Evolutionary conservation across 2,888 invertebrate species (phyloP).

Genomic region (Lepidochitona cinerea): DNA sequence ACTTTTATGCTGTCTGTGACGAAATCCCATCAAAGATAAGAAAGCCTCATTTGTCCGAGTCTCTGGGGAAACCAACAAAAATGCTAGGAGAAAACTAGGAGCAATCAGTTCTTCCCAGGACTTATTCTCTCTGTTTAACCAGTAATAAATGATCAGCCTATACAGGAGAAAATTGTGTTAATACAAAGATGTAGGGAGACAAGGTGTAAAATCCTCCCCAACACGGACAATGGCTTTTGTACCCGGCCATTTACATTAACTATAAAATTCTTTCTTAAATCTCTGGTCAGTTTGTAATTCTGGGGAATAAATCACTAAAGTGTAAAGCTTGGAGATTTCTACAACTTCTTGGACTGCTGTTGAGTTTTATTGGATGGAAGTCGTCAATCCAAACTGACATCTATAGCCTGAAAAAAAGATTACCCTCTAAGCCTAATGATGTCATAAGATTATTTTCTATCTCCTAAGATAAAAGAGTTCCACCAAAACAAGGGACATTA

Average conservation of each 20-base stretch:
- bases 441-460: slow-evolving; percentile 9
- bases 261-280: slow-evolving; percentile 6
- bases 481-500: neutral
- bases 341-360: neutral
- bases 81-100: no score
- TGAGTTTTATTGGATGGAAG: neutral
- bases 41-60: no score
- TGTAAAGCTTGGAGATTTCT: neutral
- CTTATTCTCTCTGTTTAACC: no score
- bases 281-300: neutral
- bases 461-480: slow-evolving; percentile 1
- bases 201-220: no score
- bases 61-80: no score
- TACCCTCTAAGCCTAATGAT: slow-evolving; percentile 7
- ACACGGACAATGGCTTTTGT: neutral
- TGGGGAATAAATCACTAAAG: slow-evolving; percentile 3
- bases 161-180: no score
- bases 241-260: neutral
- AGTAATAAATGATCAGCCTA: no score
- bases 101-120: no score
- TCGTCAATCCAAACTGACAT: neutral
- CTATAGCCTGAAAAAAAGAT: neutral
- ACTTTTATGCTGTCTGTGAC: no score
- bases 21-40: no score
- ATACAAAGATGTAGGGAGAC: no score